phyloP scores from a whole-genome alignment of 2,113 vertebrate genomes.

The Cochlearius cochlearius region DNA sequence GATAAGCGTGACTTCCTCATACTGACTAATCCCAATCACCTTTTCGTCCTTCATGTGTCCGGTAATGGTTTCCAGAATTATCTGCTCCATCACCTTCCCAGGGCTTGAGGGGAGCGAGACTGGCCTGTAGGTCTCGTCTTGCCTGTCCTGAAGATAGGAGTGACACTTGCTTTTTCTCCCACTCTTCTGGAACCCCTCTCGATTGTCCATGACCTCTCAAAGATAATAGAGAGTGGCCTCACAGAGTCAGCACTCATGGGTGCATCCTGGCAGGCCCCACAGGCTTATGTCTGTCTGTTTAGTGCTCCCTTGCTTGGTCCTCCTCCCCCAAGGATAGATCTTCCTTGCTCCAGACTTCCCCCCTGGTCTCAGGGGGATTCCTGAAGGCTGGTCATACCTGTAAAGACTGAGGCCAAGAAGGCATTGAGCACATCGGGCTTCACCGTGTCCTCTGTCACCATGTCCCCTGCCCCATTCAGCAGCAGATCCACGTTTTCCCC shows the following conservation, averaged over 20 bases:
- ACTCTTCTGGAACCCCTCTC: neutral
- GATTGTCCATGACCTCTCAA: neutral
- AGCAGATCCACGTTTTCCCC: neutral
- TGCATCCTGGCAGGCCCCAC: neutral
- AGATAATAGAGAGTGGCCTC: neutral
- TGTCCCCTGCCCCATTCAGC: neutral
- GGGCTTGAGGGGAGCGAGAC: neutral
- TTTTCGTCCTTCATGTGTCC: neutral
- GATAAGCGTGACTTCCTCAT: too few species aligned
- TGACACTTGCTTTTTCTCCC: neutral
- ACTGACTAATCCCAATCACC: neutral
- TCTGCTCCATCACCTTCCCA: neutral
- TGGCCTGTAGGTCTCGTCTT: neutral
- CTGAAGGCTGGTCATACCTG: neutral
- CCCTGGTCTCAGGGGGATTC: neutral
- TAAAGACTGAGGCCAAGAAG: neutral
- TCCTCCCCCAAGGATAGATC: neutral
- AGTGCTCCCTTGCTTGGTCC: neutral
- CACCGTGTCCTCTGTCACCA: neutral
- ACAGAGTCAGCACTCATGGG: neutral
- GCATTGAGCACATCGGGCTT: neutral
- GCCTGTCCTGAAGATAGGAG: neutral
- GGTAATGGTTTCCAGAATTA: neutral
- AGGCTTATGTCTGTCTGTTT: neutral
- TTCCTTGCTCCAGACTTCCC: neutral